Evolutionary conservation across 1,140 invertebrate species (phyloP).

Genomic region (Drosophila miranda): DNA sequence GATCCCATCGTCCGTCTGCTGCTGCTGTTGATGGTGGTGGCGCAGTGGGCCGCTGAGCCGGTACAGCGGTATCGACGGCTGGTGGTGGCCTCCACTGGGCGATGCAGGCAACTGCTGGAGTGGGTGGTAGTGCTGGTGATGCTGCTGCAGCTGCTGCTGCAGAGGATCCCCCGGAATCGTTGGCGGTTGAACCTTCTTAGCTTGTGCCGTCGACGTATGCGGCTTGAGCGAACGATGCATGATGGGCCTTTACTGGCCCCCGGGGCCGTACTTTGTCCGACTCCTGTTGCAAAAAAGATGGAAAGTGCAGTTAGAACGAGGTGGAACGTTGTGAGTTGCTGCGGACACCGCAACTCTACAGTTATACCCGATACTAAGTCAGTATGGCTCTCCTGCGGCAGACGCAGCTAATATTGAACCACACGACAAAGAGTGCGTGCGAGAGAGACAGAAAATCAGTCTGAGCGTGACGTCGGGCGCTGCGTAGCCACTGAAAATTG

Average conservation of each 20-base stretch:
- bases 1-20: slow-evolving; percentile 66
- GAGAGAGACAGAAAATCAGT: too few relatives aligned
- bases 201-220: slow-evolving; percentile 85
- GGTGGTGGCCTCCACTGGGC: slow-evolving; percentile 80
- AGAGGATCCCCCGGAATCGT: slow-evolving; percentile 87
- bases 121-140: slow-evolving; percentile 85
- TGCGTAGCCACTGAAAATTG: too few relatives aligned
- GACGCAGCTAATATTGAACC: too few relatives aligned
- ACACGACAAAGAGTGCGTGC: too few relatives aligned
- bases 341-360: too few relatives aligned
- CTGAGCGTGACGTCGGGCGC: too few relatives aligned
- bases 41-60: slow-evolving; percentile 67
- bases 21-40: slow-evolving; percentile 56
- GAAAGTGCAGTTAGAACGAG: slow-evolving; percentile 46
- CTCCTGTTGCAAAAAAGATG: slow-evolving; percentile 49
- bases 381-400: too few relatives aligned
- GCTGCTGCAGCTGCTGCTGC: slow-evolving; percentile 84
- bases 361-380: too few relatives aligned
- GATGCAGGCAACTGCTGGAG: slow-evolving; percentile 84
- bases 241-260: slow-evolving; percentile 76
- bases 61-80: slow-evolving; percentile 83
- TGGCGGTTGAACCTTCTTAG: slow-evolving; percentile 91
- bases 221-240: slow-evolving; percentile 90
- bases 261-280: slow-evolving; percentile 57
- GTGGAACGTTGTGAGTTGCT: too few relatives aligned